Conservation (phyloP, 2,888 invertebrate species). For the Ecdyonurus torrentis region DNA sequence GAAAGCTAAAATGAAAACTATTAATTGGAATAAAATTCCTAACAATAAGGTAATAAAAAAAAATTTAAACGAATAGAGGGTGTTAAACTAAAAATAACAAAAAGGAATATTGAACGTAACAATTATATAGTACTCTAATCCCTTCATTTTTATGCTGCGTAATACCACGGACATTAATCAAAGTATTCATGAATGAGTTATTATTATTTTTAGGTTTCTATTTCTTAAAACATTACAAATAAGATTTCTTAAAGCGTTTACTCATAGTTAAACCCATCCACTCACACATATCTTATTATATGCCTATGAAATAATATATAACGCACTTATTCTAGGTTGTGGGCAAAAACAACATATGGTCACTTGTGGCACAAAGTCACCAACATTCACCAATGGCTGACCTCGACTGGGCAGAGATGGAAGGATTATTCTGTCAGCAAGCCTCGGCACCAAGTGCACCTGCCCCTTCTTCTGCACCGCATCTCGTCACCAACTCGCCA, state of each 20-base stretch:
- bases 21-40: constrained; percentile 96
- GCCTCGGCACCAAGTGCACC: constrained; percentile 28
- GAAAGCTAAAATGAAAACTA: constrained; percentile 92
- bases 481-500: constrained; percentile 6
- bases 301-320: too few relatives aligned
- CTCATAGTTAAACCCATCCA: too few relatives aligned
- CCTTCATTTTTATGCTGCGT: too few relatives aligned
- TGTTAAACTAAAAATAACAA: background rate
- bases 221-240: too few relatives aligned
- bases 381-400: constrained; percentile 68
- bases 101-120: background rate
- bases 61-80: background rate
- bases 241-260: too few relatives aligned
- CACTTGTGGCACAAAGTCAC: constrained; percentile 68
- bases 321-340: too few relatives aligned
- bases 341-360: constrained; percentile 87
- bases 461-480: constrained; percentile 7
- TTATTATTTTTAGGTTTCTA: too few relatives aligned
- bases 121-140: too few relatives aligned
- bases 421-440: constrained; percentile 87
- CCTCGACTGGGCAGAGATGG: constrained; percentile 87
- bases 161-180: too few relatives aligned
- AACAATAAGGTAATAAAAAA: constrained; percentile 50
- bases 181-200: too few relatives aligned
- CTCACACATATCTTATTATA: too few relatives aligned